Conservation (phyloP, 2,797 vertebrate genomes). For the Chelonia mydas region DNA sequence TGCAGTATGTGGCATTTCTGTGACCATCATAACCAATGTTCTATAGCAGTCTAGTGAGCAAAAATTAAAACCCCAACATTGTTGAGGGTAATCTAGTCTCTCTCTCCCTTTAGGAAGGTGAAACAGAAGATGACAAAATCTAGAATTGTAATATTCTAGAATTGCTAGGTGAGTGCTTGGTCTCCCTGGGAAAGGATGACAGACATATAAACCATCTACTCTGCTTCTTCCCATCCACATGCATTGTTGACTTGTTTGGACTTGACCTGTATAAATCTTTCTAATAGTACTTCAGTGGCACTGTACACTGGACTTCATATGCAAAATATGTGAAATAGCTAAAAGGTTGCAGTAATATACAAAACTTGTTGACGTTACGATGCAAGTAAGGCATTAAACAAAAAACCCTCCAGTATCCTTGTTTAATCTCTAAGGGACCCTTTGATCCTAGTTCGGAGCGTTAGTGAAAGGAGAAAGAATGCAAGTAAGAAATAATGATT, state of each 20-base stretch:
- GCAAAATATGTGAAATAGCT: background rate
- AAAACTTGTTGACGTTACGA: background rate
- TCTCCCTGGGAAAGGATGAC: background rate
- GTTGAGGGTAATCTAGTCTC: background rate
- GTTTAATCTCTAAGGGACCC: too few species aligned
- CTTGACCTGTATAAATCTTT: background rate
- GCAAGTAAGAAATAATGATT: too few species aligned
- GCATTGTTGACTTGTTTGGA: background rate
- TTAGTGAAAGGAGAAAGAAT: too few species aligned
- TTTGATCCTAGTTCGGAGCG: too few species aligned
- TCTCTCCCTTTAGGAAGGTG: background rate
- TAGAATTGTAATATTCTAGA: background rate
- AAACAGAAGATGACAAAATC: background rate
- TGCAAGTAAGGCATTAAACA: background rate
- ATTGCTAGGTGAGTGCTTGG: background rate
- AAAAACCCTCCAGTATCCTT: too few species aligned
- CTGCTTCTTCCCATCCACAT: background rate
- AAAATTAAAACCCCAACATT: background rate
- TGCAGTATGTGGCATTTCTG: background rate
- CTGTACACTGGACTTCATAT: background rate
- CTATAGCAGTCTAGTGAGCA: background rate
- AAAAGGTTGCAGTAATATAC: background rate
- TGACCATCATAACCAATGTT: background rate
- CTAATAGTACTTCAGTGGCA: background rate
- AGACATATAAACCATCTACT: background rate